Conservation (phyloP, 2,888 invertebrate species). For the Dromius quadrimaculatus region DNA sequence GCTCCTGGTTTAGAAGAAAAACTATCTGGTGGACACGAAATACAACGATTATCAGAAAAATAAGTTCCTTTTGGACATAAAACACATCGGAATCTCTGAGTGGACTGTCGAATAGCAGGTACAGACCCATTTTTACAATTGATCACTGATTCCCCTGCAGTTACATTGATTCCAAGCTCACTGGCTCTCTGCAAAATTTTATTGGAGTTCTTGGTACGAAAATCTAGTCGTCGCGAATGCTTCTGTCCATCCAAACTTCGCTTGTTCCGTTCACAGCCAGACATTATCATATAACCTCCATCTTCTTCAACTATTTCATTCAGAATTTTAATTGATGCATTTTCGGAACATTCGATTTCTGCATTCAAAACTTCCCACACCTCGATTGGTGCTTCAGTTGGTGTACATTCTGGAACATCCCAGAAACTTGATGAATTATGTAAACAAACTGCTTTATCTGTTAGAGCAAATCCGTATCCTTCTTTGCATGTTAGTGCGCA, state of each 20-base stretch:
- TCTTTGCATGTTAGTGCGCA: constrained; percentile 73
- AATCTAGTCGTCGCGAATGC: constrained; percentile 22
- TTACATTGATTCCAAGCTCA: constrained; percentile 21
- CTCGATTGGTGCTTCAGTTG: constrained; percentile 38
- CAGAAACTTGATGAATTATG: constrained; percentile 39
- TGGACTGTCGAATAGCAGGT: constrained; percentile 16
- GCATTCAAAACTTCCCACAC: constrained; percentile 43
- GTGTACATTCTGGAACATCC: constrained; percentile 49
- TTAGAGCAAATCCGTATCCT: constrained; percentile 73
- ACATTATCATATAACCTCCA: constrained; percentile 33
- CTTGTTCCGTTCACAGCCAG: constrained; percentile 27
- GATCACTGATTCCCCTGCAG: constrained; percentile 33
- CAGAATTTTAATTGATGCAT: constrained; percentile 27
- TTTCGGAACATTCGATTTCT: constrained; percentile 30
- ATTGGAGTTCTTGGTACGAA: constrained; percentile 28
- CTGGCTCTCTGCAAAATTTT: constrained; percentile 39
- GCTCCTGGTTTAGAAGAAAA: constrained; percentile 72
- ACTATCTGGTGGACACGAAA: constrained; percentile 70
- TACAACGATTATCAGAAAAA: constrained; percentile 71
- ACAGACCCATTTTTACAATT: constrained; percentile 47
- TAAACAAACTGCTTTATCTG: constrained; percentile 37
- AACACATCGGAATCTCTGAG: constrained; percentile 61
- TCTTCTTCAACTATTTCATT: constrained; percentile 39
- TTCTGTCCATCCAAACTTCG: constrained; percentile 22
- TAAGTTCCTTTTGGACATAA: constrained; percentile 76